phyloP scores from a whole-genome alignment of 2,888 invertebrate species.

The Sarcophaga subvicina region DNA sequence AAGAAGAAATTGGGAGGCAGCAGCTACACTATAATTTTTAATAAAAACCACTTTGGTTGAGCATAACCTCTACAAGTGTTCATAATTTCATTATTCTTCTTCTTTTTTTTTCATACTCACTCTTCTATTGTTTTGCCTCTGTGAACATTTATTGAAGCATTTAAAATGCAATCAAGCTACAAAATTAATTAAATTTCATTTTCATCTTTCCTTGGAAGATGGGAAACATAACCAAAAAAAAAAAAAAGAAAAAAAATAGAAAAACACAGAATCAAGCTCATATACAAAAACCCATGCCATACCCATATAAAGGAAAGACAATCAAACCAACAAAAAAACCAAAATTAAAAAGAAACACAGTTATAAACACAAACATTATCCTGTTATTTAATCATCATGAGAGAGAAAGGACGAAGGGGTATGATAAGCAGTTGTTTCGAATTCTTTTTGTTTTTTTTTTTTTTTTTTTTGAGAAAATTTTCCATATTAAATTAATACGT shows the following conservation, averaged over 20 bases:
- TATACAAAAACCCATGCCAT: slow-evolving; percentile 53
- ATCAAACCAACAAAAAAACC: slow-evolving; percentile 6
- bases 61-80: slow-evolving; percentile 56
- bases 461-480: slow-evolving; percentile 16
- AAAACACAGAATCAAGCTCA: slow-evolving; percentile 37
- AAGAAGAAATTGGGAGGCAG: background rate
- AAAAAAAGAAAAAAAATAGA: background rate
- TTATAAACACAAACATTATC: background rate
- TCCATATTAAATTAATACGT: slow-evolving; percentile 66
- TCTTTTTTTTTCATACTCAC: slow-evolving; percentile 1
- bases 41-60: slow-evolving; percentile 58
- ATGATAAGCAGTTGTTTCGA: background rate
- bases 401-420: background rate
- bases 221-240: background rate
- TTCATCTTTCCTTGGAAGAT: slow-evolving; percentile 19
- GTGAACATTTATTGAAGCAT: slow-evolving; percentile 69
- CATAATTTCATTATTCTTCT: slow-evolving; percentile 38
- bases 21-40: slow-evolving; percentile 15
- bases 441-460: background rate
- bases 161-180: slow-evolving; percentile 81
- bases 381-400: slow-evolving; percentile 5
- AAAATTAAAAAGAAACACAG: slow-evolving; percentile 25
- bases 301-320: background rate
- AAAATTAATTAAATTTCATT: slow-evolving; percentile 80
- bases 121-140: slow-evolving; percentile 20